phyloP scores from a whole-genome alignment of 2,888 invertebrate species.

The Dryobota labecula region DNA sequence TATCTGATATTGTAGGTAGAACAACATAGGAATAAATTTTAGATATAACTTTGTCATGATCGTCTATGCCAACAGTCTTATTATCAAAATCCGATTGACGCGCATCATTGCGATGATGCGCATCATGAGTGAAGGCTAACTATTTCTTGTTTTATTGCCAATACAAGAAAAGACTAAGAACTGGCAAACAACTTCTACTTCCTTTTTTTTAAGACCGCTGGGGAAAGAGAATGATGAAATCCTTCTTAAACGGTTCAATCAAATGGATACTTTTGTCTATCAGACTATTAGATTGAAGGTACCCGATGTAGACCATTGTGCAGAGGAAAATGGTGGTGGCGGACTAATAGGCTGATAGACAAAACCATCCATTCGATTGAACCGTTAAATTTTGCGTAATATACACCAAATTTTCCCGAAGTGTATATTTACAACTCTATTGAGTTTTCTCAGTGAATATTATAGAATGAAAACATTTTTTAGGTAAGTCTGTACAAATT shows the following conservation, averaged over 20 bases:
- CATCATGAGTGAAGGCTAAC: background rate
- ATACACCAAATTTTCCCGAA: background rate
- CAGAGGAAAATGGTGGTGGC: no score
- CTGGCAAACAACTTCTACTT: no score
- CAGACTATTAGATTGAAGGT: no score
- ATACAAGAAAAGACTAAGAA: no score
- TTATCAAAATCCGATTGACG: background rate
- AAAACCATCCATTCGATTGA: background rate
- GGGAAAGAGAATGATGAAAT: no score
- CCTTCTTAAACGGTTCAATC: no score
- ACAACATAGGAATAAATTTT: background rate
- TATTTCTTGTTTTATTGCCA: background rate
- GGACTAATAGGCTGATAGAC: slow-evolving; percentile 1
- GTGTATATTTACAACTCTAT: background rate
- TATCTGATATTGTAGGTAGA: background rate
- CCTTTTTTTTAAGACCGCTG: no score
- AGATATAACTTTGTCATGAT: no score
- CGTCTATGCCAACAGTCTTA: background rate
- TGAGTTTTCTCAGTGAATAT: slow-evolving; percentile 5
- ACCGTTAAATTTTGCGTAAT: background rate
- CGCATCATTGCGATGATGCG: background rate
- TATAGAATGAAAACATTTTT: background rate
- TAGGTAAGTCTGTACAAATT: background rate
- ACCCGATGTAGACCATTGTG: no score
- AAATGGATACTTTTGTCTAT: no score